Conservation (phyloP, 2,888 invertebrate genomes). For the Drosophila pseudotakahashii region DNA sequence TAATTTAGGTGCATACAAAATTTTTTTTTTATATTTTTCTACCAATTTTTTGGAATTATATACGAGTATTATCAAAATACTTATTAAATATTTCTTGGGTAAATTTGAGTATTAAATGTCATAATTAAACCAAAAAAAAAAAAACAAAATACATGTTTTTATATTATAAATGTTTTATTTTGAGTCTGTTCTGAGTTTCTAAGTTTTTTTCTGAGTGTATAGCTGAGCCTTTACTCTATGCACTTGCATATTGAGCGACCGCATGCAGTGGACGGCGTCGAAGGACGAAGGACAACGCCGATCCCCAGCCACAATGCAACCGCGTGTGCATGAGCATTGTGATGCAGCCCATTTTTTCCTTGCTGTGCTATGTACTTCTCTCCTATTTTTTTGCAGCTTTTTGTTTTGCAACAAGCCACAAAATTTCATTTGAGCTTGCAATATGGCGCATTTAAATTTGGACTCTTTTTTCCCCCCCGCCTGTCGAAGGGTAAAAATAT, state of each 20-base stretch:
- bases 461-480: slow-evolving; percentile 26
- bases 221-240: slow-evolving; percentile 44
- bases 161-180: too few species aligned
- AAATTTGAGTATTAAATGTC: too few species aligned
- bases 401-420: slow-evolving; percentile 66
- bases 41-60: too few species aligned
- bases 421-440: slow-evolving; percentile 76
- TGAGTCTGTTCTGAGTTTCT: not conserved
- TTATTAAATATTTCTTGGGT: too few species aligned
- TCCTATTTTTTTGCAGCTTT: slow-evolving; percentile 23
- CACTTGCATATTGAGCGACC: slow-evolving; percentile 72
- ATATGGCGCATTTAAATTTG: slow-evolving; percentile 72
- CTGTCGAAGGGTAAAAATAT: slow-evolving; percentile 15
- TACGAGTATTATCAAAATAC: too few species aligned
- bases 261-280: slow-evolving; percentile 58
- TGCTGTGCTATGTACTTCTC: slow-evolving; percentile 25
- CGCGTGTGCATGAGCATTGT: slow-evolving; percentile 27
- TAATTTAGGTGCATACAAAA: too few species aligned
- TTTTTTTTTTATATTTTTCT: too few species aligned
- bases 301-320: slow-evolving; percentile 53
- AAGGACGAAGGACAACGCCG: slow-evolving; percentile 40
- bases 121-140: too few species aligned
- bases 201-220: slow-evolving; percentile 3
- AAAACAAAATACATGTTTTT: too few species aligned
- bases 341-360: slow-evolving; percentile 46